Base-by-base conservation (phyloP, 1,140 invertebrate species). In the Patella vulgata region DNA sequence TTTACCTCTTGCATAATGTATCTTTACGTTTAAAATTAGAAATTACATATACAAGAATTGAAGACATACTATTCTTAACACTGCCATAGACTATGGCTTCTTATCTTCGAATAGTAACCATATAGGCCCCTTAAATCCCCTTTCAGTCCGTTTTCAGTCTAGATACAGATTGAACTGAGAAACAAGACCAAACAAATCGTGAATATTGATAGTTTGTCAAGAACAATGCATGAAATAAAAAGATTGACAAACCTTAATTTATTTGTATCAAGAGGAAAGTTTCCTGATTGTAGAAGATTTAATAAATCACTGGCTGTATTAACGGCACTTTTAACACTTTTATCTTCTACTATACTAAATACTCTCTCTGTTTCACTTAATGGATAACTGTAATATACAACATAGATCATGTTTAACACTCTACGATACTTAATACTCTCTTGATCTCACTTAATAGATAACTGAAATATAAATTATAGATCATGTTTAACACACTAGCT, bases 171-270 rank as follows among this genome's bases (percentile, higher is more conserved):
- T n/a, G n/a, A n/a, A n/a, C n/a, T n/a, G n/a, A n/a, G n/a, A n/a
- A n/a, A n/a, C n/a, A n/a, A n/a, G n/a, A n/a, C n/a, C n/a, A n/a
- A n/a, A n/a, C n/a, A n/a, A n/a, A n/a, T n/a, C n/a, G n/a, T n/a
- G n/a, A n/a, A n/a, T n/a, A n/a, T n/a, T n/a, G n/a, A n/a, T n/a
- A n/a, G n/a, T n/a, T n/a, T n/a, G n/a, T n/a, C n/a, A n/a, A n/a
- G n/a, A n/a, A n/a, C n/a, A n/a, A n/a, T n/a, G n/a, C n/a, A n/a
- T n/a, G n/a, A n/a, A n/a, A n/a, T n/a, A n/a, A n/a, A n/a, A n/a
- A n/a, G n/a, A n/a, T n/a, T n/a, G n/a, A n/a, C 43, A 12, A 25
- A 54, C 52, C 52, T 36, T 19, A 54, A 23, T 39, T 30, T 54
- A 30, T 54, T 54, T 19, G 21, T 19, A 54, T 54, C 52, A n/a